Percentiles rank a stretch among this genome's conserved stretches.
Evolutionary conservation across 2,113 vertebrate genomes (phyloP).

Genomic region (Silurus glanis): DNA sequence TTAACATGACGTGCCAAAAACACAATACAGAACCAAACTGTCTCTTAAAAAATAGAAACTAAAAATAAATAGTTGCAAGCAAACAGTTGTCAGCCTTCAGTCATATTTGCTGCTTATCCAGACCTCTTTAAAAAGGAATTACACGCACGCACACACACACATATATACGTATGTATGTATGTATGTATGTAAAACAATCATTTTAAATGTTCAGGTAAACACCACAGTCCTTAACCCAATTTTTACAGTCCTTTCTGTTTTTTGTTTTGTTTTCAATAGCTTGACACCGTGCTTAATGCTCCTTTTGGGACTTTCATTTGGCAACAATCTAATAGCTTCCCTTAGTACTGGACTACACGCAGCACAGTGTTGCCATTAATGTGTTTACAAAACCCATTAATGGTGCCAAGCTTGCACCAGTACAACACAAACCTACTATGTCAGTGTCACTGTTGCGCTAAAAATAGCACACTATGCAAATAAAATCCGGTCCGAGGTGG

Average conservation of each 20-base stretch:
- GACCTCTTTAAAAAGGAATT: not conserved
- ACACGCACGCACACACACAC: too few species aligned
- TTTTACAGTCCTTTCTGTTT: not conserved
- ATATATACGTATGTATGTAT: too few species aligned
- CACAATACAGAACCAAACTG: not conserved
- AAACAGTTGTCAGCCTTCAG: not conserved
- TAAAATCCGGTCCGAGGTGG: not conserved
- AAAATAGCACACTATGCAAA: not conserved
- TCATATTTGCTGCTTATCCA: not conserved
- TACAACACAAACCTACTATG: not conserved
- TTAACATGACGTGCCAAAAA: not conserved
- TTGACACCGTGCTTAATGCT: too few species aligned
- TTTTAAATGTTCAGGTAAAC: not conserved
- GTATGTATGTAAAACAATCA: too few species aligned
- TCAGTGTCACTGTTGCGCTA: not conserved
- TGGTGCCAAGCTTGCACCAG: not conserved
- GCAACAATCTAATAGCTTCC: not conserved
- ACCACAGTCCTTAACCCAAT: not conserved
- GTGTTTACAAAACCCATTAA: not conserved
- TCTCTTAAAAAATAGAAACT: not conserved
- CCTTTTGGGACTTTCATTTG: too few species aligned
- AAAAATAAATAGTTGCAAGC: not conserved
- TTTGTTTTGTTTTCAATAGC: not conserved
- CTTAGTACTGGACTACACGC: not conserved
- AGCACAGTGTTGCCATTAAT: not conserved